Conservation (phyloP, 1,140 invertebrate genomes). For the Stegodyphus mimosarum region DNA sequence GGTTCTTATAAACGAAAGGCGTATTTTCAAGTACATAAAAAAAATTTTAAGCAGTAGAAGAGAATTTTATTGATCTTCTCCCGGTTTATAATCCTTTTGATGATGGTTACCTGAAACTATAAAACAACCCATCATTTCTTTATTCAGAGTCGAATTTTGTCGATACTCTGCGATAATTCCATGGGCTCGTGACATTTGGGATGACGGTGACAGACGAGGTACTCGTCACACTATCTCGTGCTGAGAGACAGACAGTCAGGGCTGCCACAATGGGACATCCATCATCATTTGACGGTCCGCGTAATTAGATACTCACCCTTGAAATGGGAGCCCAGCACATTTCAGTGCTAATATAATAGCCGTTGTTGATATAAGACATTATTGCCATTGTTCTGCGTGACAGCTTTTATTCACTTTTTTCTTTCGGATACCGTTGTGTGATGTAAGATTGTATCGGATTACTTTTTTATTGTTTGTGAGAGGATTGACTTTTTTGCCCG, state of each 20-base stretch:
- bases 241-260: neutral
- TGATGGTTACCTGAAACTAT: too few species aligned
- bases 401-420: conserved; percentile 20
- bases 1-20: too few species aligned
- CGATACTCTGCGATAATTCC: neutral
- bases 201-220: neutral
- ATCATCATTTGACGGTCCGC: conserved; percentile 29
- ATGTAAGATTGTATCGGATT: neutral
- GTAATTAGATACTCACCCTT: conserved; percentile 49
- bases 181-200: neutral
- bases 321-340: conserved; percentile 3
- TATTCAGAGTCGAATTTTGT: too few species aligned
- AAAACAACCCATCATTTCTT: too few species aligned
- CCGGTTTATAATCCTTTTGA: too few species aligned
- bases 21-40: too few species aligned
- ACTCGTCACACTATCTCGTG: conserved; percentile 25
- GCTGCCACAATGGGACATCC: conserved; percentile 41
- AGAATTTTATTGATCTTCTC: too few species aligned
- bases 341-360: neutral
- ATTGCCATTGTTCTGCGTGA: conserved; percentile 33
- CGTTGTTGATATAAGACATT: conserved; percentile 32
- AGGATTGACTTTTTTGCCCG: too few species aligned
- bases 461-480: too few species aligned
- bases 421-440: neutral
- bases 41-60: too few species aligned